Percentiles rank a stretch among this genome's conserved stretches.
Evolutionary conservation across 2,797 vertebrate species (phyloP).

Genomic region (Masticophis lateralis): DNA sequence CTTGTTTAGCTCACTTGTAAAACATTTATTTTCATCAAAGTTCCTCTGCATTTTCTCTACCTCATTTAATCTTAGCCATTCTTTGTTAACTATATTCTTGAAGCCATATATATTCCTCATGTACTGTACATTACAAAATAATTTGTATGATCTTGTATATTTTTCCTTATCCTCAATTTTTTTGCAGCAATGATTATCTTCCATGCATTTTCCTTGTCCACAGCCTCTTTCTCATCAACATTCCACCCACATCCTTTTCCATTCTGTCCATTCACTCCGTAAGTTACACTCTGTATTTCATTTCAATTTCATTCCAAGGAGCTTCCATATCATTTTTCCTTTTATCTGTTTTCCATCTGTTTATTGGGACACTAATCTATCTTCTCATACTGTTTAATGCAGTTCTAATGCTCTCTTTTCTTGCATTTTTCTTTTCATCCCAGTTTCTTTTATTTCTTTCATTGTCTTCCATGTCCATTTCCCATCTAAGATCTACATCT

Average conservation of each 20-base stretch:
- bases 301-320: not conserved
- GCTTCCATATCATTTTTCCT: not conserved
- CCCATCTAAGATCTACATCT: not conserved
- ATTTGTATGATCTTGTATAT: not conserved
- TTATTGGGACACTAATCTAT: not conserved
- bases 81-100: not conserved
- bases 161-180: not conserved
- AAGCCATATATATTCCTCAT: not conserved
- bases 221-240: not conserved
- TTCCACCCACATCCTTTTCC: not conserved
- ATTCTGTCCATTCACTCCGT: not conserved
- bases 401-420: not conserved
- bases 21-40: not conserved
- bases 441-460: not conserved
- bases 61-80: not conserved
- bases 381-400: not conserved
- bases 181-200: not conserved
- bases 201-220: not conserved
- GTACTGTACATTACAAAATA: not conserved
- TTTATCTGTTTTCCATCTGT: not conserved
- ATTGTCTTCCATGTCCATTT: not conserved
- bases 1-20: not conserved
- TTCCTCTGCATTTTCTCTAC: not conserved
- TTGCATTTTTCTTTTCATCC: not conserved
- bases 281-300: not conserved